These are phyloP conservation scores for Callyntrura guangdongensis DNA, from an alignment of 2,888 invertebrate species.

Conservation along the genomic window DNA sequence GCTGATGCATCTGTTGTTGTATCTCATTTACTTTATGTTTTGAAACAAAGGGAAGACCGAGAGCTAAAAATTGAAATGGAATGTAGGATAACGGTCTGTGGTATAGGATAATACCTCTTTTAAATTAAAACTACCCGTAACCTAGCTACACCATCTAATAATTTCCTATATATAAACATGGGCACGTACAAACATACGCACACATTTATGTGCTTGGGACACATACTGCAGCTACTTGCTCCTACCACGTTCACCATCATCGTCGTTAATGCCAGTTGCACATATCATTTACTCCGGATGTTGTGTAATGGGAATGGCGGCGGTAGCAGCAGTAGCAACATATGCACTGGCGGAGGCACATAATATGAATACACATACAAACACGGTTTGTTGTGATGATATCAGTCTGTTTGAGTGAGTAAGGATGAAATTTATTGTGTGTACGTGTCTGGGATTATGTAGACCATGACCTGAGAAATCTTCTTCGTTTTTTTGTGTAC, in stretches of 20 bases:
- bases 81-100: neutral
- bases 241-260: neutral
- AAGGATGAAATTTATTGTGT: constrained; percentile 21
- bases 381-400: constrained; percentile 1
- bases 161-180: too few relatives aligned
- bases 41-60: neutral
- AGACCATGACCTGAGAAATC: constrained; percentile 53
- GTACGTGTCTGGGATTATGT: constrained; percentile 50
- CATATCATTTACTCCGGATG: neutral
- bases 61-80: too few relatives aligned
- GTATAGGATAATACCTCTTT: neutral
- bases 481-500: neutral
- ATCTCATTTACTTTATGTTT: constrained; percentile 40
- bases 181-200: too few relatives aligned
- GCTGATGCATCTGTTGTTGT: neutral
- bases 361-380: neutral
- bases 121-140: neutral
- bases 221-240: neutral
- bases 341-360: too few relatives aligned
- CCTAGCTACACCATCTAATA: neutral
- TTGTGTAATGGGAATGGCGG: too few relatives aligned
- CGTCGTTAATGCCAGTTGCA: neutral
- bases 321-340: neutral
- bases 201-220: neutral
- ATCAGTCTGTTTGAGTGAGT: constrained; percentile 21